phyloP scores from a whole-genome alignment of 1,140 invertebrate species.

The Lucilia sericata region DNA sequence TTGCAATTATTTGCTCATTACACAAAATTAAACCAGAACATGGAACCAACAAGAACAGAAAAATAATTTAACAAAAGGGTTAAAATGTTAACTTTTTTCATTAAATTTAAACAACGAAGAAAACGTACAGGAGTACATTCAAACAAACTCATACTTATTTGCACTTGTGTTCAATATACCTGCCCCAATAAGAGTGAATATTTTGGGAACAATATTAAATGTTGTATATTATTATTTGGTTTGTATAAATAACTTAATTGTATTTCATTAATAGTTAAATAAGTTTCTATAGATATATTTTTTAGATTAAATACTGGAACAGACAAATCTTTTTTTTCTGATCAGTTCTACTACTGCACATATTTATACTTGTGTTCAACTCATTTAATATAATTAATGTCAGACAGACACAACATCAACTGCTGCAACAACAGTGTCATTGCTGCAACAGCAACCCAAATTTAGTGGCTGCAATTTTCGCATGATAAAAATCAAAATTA shows the following conservation, averaged over 20 bases:
- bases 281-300: too few relatives aligned
- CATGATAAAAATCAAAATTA: neutral
- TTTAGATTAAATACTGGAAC: too few relatives aligned
- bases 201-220: too few relatives aligned
- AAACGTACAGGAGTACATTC: neutral
- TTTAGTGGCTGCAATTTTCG: neutral
- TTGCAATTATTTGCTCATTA: slow-evolving; percentile 21
- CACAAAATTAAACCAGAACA: neutral
- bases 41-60: neutral
- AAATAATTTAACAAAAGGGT: neutral
- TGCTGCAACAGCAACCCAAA: neutral
- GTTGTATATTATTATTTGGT: too few relatives aligned
- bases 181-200: too few relatives aligned
- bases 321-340: too few relatives aligned
- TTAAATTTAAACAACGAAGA: neutral
- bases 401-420: neutral
- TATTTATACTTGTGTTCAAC: neutral
- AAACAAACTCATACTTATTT: too few relatives aligned
- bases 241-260: too few relatives aligned
- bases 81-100: neutral
- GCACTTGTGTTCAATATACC: too few relatives aligned
- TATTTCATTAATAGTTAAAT: too few relatives aligned
- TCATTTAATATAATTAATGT: slow-evolving; percentile 12
- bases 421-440: neutral
- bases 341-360: too few relatives aligned